These are phyloP conservation scores for Gastracanthus pulcherrimus DNA, from an alignment of 2,888 invertebrate species.

Conservation along the genomic window DNA sequence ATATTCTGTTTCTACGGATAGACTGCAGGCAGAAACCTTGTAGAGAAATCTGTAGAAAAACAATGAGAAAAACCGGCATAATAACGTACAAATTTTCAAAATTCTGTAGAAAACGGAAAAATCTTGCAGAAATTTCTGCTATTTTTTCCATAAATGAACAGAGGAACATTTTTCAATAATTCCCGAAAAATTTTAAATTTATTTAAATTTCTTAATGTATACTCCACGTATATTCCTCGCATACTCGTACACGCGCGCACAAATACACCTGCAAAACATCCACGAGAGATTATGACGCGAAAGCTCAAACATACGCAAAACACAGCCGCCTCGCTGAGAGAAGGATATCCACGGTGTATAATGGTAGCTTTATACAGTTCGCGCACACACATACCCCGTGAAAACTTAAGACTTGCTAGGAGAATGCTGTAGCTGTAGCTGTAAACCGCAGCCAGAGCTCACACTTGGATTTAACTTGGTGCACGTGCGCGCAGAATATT, in stretches of 20 bases:
- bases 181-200: too few relatives aligned
- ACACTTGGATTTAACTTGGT: constrained; percentile 11
- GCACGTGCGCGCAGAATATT: neutral
- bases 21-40: too few relatives aligned
- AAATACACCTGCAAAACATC: neutral
- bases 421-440: neutral
- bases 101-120: too few relatives aligned
- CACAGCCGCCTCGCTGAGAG: neutral
- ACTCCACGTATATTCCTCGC: neutral
- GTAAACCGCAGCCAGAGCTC: neutral
- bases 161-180: too few relatives aligned
- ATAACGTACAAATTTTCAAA: too few relatives aligned
- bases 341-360: neutral
- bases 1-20: too few relatives aligned
- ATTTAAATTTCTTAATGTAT: neutral
- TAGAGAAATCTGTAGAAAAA: too few relatives aligned
- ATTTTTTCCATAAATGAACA: too few relatives aligned
- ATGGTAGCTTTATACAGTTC: neutral
- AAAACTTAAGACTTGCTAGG: constrained; percentile 2
- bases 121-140: neutral
- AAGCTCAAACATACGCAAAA: constrained; percentile 1
- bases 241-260: neutral
- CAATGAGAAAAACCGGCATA: too few relatives aligned
- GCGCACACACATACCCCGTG: neutral
- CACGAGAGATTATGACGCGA: neutral